Conservation (phyloP, 2,113 vertebrate genomes). For the Canis aureus region DNA sequence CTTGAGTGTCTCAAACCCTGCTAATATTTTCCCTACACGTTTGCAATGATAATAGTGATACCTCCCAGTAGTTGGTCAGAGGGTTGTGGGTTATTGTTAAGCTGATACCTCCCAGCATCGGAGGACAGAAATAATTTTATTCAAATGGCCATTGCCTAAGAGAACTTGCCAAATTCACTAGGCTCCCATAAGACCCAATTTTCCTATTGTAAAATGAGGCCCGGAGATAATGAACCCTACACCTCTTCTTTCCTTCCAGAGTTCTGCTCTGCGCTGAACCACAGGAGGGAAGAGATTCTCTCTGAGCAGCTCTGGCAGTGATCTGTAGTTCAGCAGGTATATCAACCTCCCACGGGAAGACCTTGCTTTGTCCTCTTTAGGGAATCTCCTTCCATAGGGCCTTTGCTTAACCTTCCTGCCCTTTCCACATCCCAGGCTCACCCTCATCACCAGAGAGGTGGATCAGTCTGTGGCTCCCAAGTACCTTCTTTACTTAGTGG, state of each 20-base stretch:
- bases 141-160: background rate
- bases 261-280: background rate
- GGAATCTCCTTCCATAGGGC: background rate
- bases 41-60: background rate
- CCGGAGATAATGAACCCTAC: background rate
- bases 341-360: background rate
- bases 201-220: background rate
- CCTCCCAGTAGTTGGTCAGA: no score
- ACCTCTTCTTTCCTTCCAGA: background rate
- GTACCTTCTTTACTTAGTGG: background rate
- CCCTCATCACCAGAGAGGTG: background rate
- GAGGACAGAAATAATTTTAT: background rate
- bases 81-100: no score
- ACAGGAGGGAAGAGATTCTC: background rate
- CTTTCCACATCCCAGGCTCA: background rate
- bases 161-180: background rate
- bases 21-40: background rate
- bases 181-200: background rate
- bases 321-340: background rate
- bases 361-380: background rate
- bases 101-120: background rate
- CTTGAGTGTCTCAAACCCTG: background rate
- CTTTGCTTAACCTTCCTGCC: background rate
- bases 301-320: background rate
- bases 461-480: background rate